Percentiles rank a stretch among this genome's conserved stretches.
Conservation (phyloP, 64 coral and sea anemone genomes). For the Porites australiensis region DNA sequence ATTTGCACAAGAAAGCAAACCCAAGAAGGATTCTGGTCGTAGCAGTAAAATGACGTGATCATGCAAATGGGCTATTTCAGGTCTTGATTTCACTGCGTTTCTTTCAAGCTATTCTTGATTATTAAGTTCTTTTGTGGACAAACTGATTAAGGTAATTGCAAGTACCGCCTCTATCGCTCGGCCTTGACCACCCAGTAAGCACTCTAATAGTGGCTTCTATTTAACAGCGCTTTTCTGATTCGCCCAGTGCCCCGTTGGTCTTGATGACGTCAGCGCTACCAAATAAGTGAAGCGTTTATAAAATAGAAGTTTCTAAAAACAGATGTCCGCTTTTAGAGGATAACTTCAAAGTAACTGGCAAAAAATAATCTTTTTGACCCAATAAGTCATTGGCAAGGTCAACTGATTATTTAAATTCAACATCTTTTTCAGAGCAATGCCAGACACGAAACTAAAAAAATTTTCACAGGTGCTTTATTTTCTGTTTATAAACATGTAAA, state of each 20-base stretch:
- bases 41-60: no score
- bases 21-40: no score
- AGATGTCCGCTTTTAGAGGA: conserved; percentile 15
- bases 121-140: conserved; percentile 88
- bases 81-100: conserved; percentile 64
- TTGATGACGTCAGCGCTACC: conserved; percentile 23
- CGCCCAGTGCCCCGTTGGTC: neutral
- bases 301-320: conserved; percentile 18
- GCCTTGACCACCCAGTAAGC: conserved; percentile 37
- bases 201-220: conserved; percentile 11
- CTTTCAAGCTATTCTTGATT: conserved; percentile 66
- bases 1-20: no score
- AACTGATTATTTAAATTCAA: conserved; percentile 41
- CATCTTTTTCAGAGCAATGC: neutral
- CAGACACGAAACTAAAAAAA: neutral
- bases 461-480: neutral
- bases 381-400: conserved; percentile 36
- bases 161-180: conserved; percentile 70
- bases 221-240: neutral
- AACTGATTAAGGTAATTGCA: conserved; percentile 89
- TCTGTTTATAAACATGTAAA: conserved; percentile 43
- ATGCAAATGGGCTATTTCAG: no score
- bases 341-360: conserved; percentile 14
- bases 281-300: conserved; percentile 50
- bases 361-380: conserved; percentile 36